Evolutionary conservation across 2,113 vertebrate species (phyloP), one percentile per base, ranked within the genome.

Genomic region (Mystacornis crossleyi): DNA sequence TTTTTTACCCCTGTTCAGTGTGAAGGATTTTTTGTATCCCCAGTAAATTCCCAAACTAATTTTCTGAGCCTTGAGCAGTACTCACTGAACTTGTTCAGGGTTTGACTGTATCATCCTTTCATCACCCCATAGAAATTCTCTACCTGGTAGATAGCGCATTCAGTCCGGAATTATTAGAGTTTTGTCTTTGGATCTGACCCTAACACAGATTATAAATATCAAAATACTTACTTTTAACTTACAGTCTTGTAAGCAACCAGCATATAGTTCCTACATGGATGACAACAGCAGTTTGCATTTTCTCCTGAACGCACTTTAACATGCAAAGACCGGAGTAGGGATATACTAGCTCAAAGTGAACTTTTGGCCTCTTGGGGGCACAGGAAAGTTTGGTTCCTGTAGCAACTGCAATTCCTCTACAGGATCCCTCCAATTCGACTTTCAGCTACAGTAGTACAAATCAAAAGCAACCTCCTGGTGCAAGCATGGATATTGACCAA

Each of bases 1-100:
- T 62, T 18, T 34, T 40, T 26, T 3, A 1, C 0, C 6, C 17
- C 12, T 0, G 0, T 23, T 43, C 8, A 66, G 5, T 9, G 26
- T 71, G 51, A 86, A 78, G 5, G 18, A 57, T 48, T 81, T 92
- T 84, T 83, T 74, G 6, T 21, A 45, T 24, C 10, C 18, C 16
- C 18, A 50, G 5, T 45, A 65, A 88, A 69, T 70, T 84, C 24
- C 34, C 15, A 72, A 79, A 48, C 67, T 4, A 58, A 29, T 85
- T 50, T 94, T 89, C 31, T 57, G 29, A 72, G 33, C 26, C 33
- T 80, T 79, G 48, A 91, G 15, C 24, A 81, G 38, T 24, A 75
- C 4, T 10, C 14, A 9, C 8, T 67, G 24, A 71, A 43, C 8
- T 24, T 23, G 31, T 42, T 86, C 14, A 38, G 12, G 57, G 40